phyloP scores from a whole-genome alignment of 2,888 invertebrate species.

The Melanostoma scalare region DNA sequence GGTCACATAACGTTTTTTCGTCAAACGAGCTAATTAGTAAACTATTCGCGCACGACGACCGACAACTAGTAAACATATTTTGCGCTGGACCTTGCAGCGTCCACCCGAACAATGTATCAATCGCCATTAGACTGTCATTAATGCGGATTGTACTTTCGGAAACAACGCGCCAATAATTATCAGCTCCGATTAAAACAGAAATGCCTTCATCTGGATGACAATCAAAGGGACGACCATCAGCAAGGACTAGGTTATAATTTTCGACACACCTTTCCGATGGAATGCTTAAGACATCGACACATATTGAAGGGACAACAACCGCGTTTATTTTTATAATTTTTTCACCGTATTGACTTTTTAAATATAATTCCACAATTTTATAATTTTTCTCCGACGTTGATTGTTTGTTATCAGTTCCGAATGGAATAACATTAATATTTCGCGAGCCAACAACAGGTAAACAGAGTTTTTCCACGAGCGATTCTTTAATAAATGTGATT shows the following conservation, averaged over 20 bases:
- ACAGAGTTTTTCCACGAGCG: too few relatives aligned
- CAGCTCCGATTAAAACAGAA: conserved; percentile 1
- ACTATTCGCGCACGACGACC: conserved; percentile 7
- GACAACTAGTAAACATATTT: background rate
- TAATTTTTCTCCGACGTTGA: conserved; percentile 6
- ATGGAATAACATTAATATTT: conserved; percentile 9
- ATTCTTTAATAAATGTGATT: too few relatives aligned
- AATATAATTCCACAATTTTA: conserved; percentile 4
- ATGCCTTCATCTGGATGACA: conserved; percentile 1
- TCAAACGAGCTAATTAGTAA: background rate
- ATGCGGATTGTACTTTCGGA: background rate
- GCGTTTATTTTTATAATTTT: conserved; percentile 1
- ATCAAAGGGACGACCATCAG: conserved; percentile 7
- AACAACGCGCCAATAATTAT: background rate
- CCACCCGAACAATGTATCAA: conserved; percentile 21
- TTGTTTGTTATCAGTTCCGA: background rate
- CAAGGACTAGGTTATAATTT: background rate
- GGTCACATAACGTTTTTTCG: background rate
- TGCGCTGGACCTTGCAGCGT: conserved; percentile 2
- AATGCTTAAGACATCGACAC: background rate
- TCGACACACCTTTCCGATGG: background rate
- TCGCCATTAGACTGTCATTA: conserved; percentile 3
- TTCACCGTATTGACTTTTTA: conserved; percentile 16
- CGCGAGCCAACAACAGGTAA: conserved; percentile 15
- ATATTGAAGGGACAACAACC: background rate